A percentile compares a stretch with the other conserved stretches of the same genome.
Evolutionary conservation across 2,888 invertebrate genomes (phyloP).

Genomic region (Sarcophaga rosellei): DNA sequence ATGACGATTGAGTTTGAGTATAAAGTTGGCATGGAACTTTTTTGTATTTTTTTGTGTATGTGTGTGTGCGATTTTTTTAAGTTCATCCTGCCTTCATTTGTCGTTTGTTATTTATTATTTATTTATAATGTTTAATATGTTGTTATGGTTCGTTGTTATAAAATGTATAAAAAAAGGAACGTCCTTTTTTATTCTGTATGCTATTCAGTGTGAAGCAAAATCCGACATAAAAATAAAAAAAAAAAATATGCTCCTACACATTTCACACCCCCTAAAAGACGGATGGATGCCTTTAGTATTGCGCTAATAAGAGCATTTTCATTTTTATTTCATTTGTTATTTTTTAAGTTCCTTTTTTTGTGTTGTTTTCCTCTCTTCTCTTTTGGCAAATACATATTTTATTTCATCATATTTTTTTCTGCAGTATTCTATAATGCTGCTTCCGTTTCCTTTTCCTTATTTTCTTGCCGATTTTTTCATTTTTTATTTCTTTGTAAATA

Average conservation of each 20-base stretch:
- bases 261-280: conserved; percentile 16
- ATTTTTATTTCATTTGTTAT: conserved; percentile 1
- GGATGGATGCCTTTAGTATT: neutral
- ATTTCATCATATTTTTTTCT: neutral
- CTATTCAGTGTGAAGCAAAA: neutral
- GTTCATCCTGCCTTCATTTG: conserved; percentile 37
- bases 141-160: conserved; percentile 42
- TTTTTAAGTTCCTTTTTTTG: conserved; percentile 13
- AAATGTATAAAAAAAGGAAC: neutral
- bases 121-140: conserved; percentile 60
- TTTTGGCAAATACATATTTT: neutral
- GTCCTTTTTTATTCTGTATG: conserved; percentile 14
- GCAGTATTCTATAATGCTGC: conserved; percentile 10
- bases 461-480: conserved; percentile 21
- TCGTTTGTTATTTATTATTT: conserved; percentile 62
- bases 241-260: neutral
- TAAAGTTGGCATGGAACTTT: neutral
- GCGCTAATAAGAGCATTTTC: conserved; percentile 7
- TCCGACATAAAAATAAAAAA: neutral
- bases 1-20: neutral
- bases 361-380: neutral
- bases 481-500: neutral
- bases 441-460: conserved; percentile 46
- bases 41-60: neutral
- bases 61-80: too few species aligned